Evolutionary conservation across 2,888 invertebrate genomes (phyloP), one percentile per base, ranked within the genome.

Genomic region (Smittia aterrima): DNA sequence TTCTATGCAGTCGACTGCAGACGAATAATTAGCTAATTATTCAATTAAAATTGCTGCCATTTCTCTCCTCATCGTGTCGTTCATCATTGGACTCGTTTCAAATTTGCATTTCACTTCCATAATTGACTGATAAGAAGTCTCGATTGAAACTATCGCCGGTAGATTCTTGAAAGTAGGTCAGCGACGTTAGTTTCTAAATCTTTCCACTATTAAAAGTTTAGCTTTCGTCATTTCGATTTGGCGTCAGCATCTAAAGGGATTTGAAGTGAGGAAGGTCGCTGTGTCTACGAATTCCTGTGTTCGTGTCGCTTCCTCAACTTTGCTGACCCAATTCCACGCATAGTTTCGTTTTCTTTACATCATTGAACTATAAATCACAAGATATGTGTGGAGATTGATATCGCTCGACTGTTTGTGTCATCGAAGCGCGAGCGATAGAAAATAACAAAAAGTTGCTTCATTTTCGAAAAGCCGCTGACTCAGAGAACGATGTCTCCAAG

Each of bases 31-130:
- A 24, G 38, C 13, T 32, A 72, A 72, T 72, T 72, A 72, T 72
- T 72, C 38, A 72, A 62, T 72, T 72, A 72, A 62, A 32, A 72
- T 22, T 54, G 25, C 38, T n/a, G n/a, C n/a, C n/a, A 32, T 62
- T 27, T 58, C 18, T 22, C 18, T 58, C 58, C 9, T n/a, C 22
- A 7, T n/a, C 4, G 3, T 24, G 18, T 58, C 27, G 7, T 27
- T 27, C 64, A 64, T 64, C 64, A 27, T 27, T 64, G 16, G 64
- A 58, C 16, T 64, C 64, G n/a, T 16, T 16, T 27, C 1, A 3
- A 27, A 64, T 64, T 64, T 64, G 64, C 64, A 64, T 64, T 64
- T 27, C n/a, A 16, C 64, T 58, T 22, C n/a, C 58, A 58, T 18
- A 18, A 20, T 7, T 58, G 58, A 58, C 18, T 58, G 58, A 58